Evolutionary conservation across 2,888 invertebrate genomes (phyloP).

Genomic region (Cactoblastis cactorum): DNA sequence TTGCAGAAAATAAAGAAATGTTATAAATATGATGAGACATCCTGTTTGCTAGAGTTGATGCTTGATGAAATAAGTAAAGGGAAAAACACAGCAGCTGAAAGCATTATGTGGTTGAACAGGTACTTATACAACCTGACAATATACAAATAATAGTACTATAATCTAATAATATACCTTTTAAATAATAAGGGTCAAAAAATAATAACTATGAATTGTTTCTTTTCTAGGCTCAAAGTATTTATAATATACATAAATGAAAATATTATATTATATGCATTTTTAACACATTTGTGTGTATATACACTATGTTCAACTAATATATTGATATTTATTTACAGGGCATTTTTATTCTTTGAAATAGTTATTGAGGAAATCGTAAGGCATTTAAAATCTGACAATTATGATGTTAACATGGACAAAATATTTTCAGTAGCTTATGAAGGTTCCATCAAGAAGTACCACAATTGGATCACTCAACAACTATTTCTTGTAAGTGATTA

Average conservation of each 20-base stretch:
- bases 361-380: constrained; percentile 79
- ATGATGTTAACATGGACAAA: constrained; percentile 79
- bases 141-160: too few relatives aligned
- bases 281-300: too few relatives aligned
- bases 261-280: too few relatives aligned
- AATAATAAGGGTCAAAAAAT: too few relatives aligned
- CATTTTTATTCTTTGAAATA: constrained; percentile 80
- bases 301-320: too few relatives aligned
- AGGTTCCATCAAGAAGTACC: constrained; percentile 84
- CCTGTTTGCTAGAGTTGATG: constrained; percentile 85
- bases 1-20: constrained; percentile 81
- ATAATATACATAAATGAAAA: too few relatives aligned
- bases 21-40: constrained; percentile 72
- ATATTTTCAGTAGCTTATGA: constrained; percentile 84
- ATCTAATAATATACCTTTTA: too few relatives aligned
- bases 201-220: too few relatives aligned
- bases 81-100: constrained; percentile 76
- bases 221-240: too few relatives aligned
- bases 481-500: constrained; percentile 82
- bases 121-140: too few relatives aligned
- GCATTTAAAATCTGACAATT: constrained; percentile 58
- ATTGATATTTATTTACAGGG: constrained; percentile 59
- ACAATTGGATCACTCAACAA: constrained; percentile 87
- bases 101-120: constrained; percentile 88
- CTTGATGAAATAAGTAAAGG: constrained; percentile 78